phyloP scores from a whole-genome alignment of 1,140 invertebrate genomes.

The Diorhabda sublineata region DNA sequence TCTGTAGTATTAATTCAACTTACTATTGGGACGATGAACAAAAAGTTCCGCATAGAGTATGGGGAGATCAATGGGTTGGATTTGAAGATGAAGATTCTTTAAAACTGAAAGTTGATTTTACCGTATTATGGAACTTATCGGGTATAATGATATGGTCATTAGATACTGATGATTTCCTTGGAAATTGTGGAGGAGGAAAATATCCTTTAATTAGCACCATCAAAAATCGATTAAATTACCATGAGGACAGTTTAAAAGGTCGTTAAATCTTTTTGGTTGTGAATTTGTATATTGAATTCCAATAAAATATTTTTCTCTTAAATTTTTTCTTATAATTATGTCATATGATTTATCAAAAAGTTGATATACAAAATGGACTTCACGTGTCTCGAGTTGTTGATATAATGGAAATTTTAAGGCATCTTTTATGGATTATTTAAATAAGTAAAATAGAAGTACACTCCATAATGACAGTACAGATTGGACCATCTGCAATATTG shows the following conservation, averaged over 20 bases:
- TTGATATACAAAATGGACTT: too few relatives aligned
- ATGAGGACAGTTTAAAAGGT: neutral
- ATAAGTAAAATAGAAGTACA: too few relatives aligned
- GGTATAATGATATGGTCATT: slow-evolving; percentile 71
- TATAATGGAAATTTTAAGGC: too few relatives aligned
- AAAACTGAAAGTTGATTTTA: slow-evolving; percentile 47
- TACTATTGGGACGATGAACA: slow-evolving; percentile 38
- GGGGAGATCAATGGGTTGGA: slow-evolving; percentile 44
- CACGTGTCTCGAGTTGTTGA: too few relatives aligned
- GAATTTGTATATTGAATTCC: too few relatives aligned
- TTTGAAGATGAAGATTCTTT: slow-evolving; percentile 42
- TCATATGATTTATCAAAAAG: too few relatives aligned
- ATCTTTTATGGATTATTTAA: too few relatives aligned
- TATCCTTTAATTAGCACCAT: slow-evolving; percentile 56
- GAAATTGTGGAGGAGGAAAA: slow-evolving; percentile 52
- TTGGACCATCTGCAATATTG: too few relatives aligned
- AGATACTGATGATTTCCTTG: slow-evolving; percentile 68
- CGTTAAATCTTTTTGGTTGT: too few relatives aligned
- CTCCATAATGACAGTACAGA: too few relatives aligned
- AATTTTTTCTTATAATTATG: too few relatives aligned
- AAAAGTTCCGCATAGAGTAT: slow-evolving; percentile 37
- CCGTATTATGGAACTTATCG: slow-evolving; percentile 51
- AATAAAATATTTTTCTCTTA: too few relatives aligned
- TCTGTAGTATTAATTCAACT: slow-evolving; percentile 49
- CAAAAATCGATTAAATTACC: neutral